phyloP scores from a whole-genome alignment of 1,140 invertebrate species.

The Nasonia giraulti region DNA sequence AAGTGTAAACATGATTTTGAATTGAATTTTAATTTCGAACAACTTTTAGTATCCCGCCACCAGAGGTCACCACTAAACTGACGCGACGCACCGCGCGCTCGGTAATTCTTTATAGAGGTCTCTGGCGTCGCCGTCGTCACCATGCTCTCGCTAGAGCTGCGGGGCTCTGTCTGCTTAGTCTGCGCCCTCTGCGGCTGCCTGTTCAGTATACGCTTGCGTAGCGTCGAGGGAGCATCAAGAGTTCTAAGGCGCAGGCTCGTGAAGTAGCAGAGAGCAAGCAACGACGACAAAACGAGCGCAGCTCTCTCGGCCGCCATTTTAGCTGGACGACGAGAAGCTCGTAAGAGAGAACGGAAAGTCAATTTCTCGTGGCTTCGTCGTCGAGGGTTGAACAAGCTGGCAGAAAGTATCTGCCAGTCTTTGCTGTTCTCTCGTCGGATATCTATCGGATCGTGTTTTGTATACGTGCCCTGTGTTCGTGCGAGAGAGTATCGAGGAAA shows the following conservation, averaged over 20 bases:
- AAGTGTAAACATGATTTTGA: no score
- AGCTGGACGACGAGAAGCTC: neutral
- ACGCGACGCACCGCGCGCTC: no score
- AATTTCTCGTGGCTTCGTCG: neutral
- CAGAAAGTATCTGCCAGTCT: neutral
- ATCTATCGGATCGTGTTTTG: no score
- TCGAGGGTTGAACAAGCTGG: neutral
- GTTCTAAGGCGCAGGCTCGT: neutral
- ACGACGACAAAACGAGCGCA: neutral
- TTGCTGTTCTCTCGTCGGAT: no score
- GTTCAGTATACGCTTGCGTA: neutral
- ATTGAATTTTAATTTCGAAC: no score
- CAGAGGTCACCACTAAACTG: no score
- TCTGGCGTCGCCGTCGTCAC: neutral
- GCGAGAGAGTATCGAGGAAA: neutral
- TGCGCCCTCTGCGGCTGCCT: no score
- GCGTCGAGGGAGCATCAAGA: neutral
- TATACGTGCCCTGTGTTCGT: no score
- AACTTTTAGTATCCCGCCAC: no score
- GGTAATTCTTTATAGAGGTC: neutral
- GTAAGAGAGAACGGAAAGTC: neutral
- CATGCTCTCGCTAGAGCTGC: no score
- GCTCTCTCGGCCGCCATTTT: neutral
- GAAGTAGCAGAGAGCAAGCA: neutral
- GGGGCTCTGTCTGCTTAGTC: no score